Percentiles rank a stretch among this genome's conserved stretches.
Evolutionary conservation across 30 jellyfish, hydroid and myxozoan genomes (phyloP).

Genomic region (Aurelia sp.): DNA sequence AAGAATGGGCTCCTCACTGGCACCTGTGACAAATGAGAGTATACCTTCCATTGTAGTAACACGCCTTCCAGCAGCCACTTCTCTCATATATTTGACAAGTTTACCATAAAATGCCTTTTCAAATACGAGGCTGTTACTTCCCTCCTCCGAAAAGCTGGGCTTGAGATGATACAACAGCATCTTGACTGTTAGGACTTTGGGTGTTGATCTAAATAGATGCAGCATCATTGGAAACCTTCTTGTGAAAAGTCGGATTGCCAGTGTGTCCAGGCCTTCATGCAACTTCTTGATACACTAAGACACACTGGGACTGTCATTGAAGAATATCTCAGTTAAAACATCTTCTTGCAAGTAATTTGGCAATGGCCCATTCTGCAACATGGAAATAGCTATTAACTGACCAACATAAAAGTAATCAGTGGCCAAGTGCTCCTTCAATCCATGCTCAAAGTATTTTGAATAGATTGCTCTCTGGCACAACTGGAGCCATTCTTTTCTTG

Average conservation of each 20-base stretch:
- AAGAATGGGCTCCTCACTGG: conserved; percentile 60
- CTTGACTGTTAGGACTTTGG: conserved; percentile 16
- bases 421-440: conserved; percentile 28
- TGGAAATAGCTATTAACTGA: conserved; percentile 30
- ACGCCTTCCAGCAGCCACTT: conserved; percentile 47
- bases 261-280: conserved; percentile 39
- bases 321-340: conserved; percentile 13
- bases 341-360: conserved; percentile 31
- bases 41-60: not conserved
- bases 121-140: conserved; percentile 1
- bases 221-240: conserved; percentile 28
- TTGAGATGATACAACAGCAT: conserved; percentile 14
- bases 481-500: conserved; percentile 63
- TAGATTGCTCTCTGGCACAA: conserved; percentile 30
- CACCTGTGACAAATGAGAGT: conserved; percentile 49
- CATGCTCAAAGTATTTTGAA: conserved; percentile 54
- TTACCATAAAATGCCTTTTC: conserved; percentile 38
- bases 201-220: conserved; percentile 31
- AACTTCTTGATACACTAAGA: conserved; percentile 24
- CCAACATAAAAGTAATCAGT: conserved; percentile 57
- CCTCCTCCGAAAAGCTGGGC: conserved; percentile 47
- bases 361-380: conserved; percentile 53
- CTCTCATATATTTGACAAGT: conserved; percentile 30
- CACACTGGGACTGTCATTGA: conserved; percentile 14
- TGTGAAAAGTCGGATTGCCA: conserved; percentile 19